phyloP scores from a whole-genome alignment of 2,888 invertebrate genomes.

The Tupiocoris notatus region DNA sequence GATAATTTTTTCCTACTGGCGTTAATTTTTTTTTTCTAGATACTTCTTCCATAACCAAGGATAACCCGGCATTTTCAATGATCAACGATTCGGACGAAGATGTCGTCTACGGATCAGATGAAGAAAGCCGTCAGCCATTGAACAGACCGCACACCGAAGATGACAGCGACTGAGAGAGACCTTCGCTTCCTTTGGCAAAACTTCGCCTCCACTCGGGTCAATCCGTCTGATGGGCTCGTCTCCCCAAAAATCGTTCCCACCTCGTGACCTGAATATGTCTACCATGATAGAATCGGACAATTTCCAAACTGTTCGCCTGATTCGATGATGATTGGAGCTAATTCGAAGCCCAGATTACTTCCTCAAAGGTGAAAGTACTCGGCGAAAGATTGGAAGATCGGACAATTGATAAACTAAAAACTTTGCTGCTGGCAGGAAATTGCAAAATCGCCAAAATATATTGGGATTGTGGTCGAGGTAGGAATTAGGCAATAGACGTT shows the following conservation, averaged over 20 bases:
- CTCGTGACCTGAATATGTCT: neutral
- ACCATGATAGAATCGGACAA: no score
- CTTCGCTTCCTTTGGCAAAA: neutral
- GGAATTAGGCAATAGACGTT: no score
- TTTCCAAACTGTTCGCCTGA: no score
- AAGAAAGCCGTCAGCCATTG: slow-evolving; percentile 78
- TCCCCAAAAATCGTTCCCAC: neutral
- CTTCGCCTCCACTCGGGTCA: slow-evolving; percentile 17
- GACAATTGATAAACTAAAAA: no score
- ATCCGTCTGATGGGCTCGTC: neutral
- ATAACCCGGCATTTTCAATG: slow-evolving; percentile 98
- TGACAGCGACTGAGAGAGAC: slow-evolving; percentile 64
- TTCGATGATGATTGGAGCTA: no score
- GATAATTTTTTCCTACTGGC: neutral
- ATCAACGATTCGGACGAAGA: slow-evolving; percentile 97
- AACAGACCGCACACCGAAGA: slow-evolving; percentile 68
- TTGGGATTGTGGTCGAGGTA: no score
- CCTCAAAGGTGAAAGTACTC: no score
- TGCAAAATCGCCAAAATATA: no score
- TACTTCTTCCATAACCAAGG: slow-evolving; percentile 71
- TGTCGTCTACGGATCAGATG: slow-evolving; percentile 90
- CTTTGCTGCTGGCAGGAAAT: no score
- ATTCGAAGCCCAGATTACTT: no score
- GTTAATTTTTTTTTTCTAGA: slow-evolving; percentile 44
- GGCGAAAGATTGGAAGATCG: no score